Base-by-base conservation (phyloP, 2,888 invertebrate genomes). In the Eretmocerus hayati region DNA sequence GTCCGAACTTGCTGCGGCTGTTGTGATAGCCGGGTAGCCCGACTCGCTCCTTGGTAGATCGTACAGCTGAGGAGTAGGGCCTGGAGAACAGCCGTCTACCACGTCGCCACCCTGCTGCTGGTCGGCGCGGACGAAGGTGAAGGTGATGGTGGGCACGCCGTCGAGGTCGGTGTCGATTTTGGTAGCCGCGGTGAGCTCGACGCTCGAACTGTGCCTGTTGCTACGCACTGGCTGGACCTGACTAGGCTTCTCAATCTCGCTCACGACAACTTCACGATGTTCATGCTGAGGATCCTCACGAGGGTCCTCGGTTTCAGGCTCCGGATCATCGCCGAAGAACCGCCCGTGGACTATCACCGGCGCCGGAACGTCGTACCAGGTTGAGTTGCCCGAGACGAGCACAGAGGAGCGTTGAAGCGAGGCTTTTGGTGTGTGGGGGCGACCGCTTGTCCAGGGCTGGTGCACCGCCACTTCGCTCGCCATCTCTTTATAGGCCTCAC, bases 141-240 rank as follows among this genome's bases (percentile, higher is more conserved):
- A 68, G 47, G 65, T 66, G 54, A 69, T 67, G 37, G 52, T 62
- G 16, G 69, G 67, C 22, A 67, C 48, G 2, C 68, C 69, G 23
- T 64, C 64, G 3, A 56, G 56, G 44, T 61, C 63, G 16, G 62
- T 63, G 32, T 58, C 51, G 19, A 69, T 59, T 16, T 52, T 59
- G 16, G 64, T 61, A 35, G 59, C 59, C 9, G 67, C 69, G 5
- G 64, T 63, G 40, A 69, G 41, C 49, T 67, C 67, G 9, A 69
- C 55, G 46, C 63, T 67, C 19, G 60, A 63, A 39, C 61, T 65
- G 50, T 61, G 63, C 35, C 66, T 52, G 45, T 59, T 58, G 37
- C 50, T 53, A 2, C 36, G 43, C 15, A n/a, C 35, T 32, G 38
- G 46, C n/a, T n/a, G n/a, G n/a, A n/a, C n/a, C n/a, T n/a, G n/a